Evolutionary conservation across 2,113 vertebrate genomes (phyloP), one percentile per base, ranked within the genome.

Genomic region (Gymnobelideus leadbeateri): DNA sequence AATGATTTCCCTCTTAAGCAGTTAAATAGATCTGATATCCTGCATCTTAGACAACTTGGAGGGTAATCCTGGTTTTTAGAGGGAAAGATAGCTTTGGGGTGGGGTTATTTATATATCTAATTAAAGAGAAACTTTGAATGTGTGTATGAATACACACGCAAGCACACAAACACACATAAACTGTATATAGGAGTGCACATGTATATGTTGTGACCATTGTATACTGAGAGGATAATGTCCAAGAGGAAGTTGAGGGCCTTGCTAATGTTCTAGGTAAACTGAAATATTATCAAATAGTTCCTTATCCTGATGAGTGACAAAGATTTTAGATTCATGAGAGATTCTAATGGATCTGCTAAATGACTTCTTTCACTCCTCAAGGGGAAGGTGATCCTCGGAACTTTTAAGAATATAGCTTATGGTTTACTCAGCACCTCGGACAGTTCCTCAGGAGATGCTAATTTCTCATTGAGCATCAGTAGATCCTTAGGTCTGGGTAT

Each of bases 11-110:
- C 91, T 55, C 91, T 92, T 91, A 77, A 3, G 46, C 93, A 55
- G 91, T 94, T 94, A 12, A 94, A 61, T 90, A 94, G 54, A 95
- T 92, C 52, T 93, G 96, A 49, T 91, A 43, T 43, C 93, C 91
- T 25, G 46, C 89, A 16, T 68, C 92, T 52, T 37, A 93, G 55
- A 24, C 92, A 91, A 55, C 28, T 94, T 95, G 84, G 90, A 96
- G 92, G 25, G 90, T 89, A 54, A 91, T 94, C 57, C 94, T 94
- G 89, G 11, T 50, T 77, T 51, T 54, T 12, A 8, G 91, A 31
- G 91, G 16, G 5, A 3, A 4, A 46, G 89, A 26, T n/a, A 0
- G 10, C 2, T 0, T 8, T 6, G 5, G 8, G 91, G 43, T 31
- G 19, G 11, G 6, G 24, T 90, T 90, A 28, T 28, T 49, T 90